Base-by-base conservation (phyloP, 2,113 vertebrate species). In the Zootoca vivipara region DNA sequence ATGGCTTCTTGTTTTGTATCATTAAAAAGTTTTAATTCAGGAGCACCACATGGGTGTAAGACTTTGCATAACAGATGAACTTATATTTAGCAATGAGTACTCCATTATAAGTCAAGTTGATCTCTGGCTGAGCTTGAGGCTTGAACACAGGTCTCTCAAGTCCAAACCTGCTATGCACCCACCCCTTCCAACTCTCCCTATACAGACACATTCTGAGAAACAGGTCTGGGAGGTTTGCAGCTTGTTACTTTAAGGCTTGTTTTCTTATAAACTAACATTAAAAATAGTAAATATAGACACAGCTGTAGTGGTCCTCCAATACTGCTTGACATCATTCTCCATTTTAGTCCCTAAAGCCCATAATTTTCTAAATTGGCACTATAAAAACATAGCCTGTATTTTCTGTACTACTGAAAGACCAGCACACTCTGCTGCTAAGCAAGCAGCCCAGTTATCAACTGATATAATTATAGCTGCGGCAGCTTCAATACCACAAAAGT, bases 291-390 rank as follows among this genome's bases (percentile, higher is more conserved):
- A 42, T 6, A 64, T 28, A 30, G n/a, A 40, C 26, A 75, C 33
- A 75, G 4, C 28, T 38, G 12, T 52, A 42, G n/a, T 22, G 5
- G 38, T 16, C 3, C 15, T 78, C 35, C 28, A 65, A 3, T 38
- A 22, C 13, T 38, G 56, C n/a, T 80, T 87, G 58, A 69, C 42
- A 58, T 70, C 40, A 72, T 72, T 13, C 28, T 15, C 12, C 30
- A 72, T 72, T 86, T 86, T 86, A 20, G 12, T 70, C 38, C n/a
- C 67, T n/a, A 35, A 80, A 70, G 20, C 42, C 77, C 13, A 16
- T 80, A 80, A 80, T 86, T 86, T 42, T 87, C 42, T 79, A 80
- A 80, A 70, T 12, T 38, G 79, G 42, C 8, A 72, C 20, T 79
- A 18, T 33, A 67, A 78, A 78, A 84, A 40, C 35, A 80, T 30